Evolutionary conservation across 2,113 vertebrate species (phyloP).

Genomic region (Sylvietta virens): DNA sequence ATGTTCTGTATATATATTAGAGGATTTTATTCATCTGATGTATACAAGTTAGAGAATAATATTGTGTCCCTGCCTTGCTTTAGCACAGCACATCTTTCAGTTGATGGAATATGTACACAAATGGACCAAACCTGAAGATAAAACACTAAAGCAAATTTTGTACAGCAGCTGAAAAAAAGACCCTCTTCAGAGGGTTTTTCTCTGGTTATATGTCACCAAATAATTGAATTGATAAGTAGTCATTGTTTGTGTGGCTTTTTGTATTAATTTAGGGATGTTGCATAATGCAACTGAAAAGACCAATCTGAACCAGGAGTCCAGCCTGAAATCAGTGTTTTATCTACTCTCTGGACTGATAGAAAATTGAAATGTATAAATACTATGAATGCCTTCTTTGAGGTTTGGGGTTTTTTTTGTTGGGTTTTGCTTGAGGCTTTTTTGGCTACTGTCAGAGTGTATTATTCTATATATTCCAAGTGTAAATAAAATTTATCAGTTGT

Average conservation of each 20-base stretch:
- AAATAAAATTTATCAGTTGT: slow-evolving; percentile 47
- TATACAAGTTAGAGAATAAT: background rate
- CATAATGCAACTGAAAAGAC: background rate
- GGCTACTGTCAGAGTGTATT: background rate
- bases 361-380: background rate
- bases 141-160: background rate
- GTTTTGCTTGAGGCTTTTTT: background rate
- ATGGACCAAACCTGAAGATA: background rate
- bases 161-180: background rate
- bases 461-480: slow-evolving; percentile 22
- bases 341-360: background rate
- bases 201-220: background rate
- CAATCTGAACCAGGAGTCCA: background rate
- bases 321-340: background rate
- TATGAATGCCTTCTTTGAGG: background rate
- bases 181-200: background rate
- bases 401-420: background rate
- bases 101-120: background rate
- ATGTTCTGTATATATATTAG: background rate
- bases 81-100: background rate
- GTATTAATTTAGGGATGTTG: background rate
- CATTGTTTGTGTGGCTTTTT: background rate
- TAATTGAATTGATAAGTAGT: background rate
- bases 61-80: background rate
- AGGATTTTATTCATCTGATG: background rate